Evolutionary conservation across 1,140 invertebrate genomes (phyloP).

Genomic region (Macrostomum lignano): DNA sequence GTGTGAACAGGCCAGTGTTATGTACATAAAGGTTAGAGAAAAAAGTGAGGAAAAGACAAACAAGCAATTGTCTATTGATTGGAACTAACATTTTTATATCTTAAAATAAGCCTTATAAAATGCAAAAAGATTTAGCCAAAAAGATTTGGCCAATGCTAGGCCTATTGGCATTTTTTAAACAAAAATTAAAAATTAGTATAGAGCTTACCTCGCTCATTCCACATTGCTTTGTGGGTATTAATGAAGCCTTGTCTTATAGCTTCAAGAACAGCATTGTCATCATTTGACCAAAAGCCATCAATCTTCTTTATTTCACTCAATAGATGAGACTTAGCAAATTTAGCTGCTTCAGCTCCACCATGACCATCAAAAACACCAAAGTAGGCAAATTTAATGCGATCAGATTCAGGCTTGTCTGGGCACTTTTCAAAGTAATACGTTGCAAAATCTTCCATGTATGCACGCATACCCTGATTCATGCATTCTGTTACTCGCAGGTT

Average conservation of each 20-base stretch:
- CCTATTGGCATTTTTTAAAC: no score
- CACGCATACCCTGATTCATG: background rate
- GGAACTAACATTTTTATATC: conserved; percentile 9
- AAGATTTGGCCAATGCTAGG: conserved; percentile 6
- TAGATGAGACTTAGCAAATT: conserved; percentile 69
- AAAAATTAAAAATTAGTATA: no score
- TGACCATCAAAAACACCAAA: conserved; percentile 91
- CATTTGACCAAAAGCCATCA: conserved; percentile 67
- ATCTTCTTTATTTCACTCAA: conserved; percentile 75
- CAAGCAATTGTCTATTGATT: no score
- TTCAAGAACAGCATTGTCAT: conserved; percentile 58
- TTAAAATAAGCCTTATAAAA: conserved; percentile 7
- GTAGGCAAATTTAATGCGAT: conserved; percentile 49
- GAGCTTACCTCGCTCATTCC: conserved; percentile 60
- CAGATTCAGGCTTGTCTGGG: no score
- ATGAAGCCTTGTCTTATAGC: conserved; percentile 66
- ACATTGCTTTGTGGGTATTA: conserved; percentile 71
- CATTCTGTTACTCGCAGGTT: conserved; percentile 2
- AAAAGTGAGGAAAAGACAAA: no score
- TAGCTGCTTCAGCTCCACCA: conserved; percentile 64
- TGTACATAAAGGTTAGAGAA: no score
- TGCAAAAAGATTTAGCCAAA: conserved; percentile 6
- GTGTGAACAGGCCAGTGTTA: no score
- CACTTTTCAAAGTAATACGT: conserved; percentile 7
- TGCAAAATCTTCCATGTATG: conserved; percentile 9